These are phyloP conservation scores for Oncopodura yosiiana DNA, from an alignment of 1,140 invertebrate genomes.

Conservation along the genomic window DNA sequence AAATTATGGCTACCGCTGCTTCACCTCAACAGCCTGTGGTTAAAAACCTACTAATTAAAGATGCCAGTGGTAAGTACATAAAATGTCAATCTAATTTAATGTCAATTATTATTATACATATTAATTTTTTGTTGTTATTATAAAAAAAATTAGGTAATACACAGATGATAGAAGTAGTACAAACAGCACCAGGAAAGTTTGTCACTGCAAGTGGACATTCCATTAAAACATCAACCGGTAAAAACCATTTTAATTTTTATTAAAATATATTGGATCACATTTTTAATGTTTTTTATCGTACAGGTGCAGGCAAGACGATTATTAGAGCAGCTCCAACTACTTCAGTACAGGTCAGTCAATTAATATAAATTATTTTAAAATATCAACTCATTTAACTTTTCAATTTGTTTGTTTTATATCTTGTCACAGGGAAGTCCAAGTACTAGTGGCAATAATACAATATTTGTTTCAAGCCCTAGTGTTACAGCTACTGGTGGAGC, in stretches of 20 bases:
- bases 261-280: no score
- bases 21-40: slow-evolving; percentile 20
- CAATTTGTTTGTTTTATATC: no score
- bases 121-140: no score
- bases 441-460: background rate
- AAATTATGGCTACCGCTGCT: slow-evolving; percentile 16
- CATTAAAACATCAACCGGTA: slow-evolving; percentile 33
- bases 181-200: slow-evolving; percentile 40
- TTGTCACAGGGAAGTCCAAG: background rate
- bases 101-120: no score
- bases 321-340: slow-evolving; percentile 33
- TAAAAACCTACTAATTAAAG: slow-evolving; percentile 54
- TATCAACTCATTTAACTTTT: no score
- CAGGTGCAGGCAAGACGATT: no score
- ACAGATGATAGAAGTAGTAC: slow-evolving; percentile 55
- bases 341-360: slow-evolving; percentile 22
- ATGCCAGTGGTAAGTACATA: slow-evolving; percentile 50
- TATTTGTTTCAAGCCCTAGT: slow-evolving; percentile 9
- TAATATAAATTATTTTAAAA: no score
- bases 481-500: slow-evolving; percentile 29
- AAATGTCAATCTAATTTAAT: no score
- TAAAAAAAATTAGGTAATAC: slow-evolving; percentile 40
- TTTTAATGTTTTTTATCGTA: no score
- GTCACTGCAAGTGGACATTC: slow-evolving; percentile 33
- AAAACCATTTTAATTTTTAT: no score